Base-by-base conservation (phyloP, 1,140 invertebrate species). In the Ceratosolen solmsi region DNA sequence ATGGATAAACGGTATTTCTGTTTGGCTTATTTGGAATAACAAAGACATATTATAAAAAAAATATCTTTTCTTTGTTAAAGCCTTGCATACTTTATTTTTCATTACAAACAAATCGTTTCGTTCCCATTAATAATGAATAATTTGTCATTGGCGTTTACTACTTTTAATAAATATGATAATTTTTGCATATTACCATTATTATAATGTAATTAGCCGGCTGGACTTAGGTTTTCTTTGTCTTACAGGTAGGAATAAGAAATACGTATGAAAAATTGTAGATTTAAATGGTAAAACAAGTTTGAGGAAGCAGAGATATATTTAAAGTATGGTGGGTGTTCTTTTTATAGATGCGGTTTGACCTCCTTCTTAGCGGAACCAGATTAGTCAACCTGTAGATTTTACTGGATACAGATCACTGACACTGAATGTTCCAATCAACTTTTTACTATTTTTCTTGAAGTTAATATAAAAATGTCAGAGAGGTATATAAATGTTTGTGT, bases 331-430 rank as follows among this genome's bases (percentile, higher is more conserved):
- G 86, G 85, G 85, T 86, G 86, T 90, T 89, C 90, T 91, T 90
- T 90, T 91, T 89, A 89, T 91, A 91, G 89, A 89, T 82, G 71
- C 82, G 79, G 85, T 87, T 85, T 88, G 89, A 90, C 89, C 89
- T 90, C 87, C 82, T 89, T 90, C 80, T 84, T 70, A 79, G 80
- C 65, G 74, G 82, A 75, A 84, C 84, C 82, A 80, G 82, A 83
- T 85, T 85, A 87, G 86, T 89, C 84, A 83, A 82, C 84, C 85
- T 82, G 80, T 86, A 85, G 86, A 83, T 87, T 83, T 82, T 85
- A 79, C 83, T 81, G 83, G 83, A 80, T 87, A 72, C 82, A 80
- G 78, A 86, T 82, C 84, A 68, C 22, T 65, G 27, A 63, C 54
- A 70, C n/a, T 82, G 63, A 46, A 86, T 88, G 84, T 73, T 73